phyloP scores from a whole-genome alignment of 2,797 vertebrate species.

The Delichon dasypus region DNA sequence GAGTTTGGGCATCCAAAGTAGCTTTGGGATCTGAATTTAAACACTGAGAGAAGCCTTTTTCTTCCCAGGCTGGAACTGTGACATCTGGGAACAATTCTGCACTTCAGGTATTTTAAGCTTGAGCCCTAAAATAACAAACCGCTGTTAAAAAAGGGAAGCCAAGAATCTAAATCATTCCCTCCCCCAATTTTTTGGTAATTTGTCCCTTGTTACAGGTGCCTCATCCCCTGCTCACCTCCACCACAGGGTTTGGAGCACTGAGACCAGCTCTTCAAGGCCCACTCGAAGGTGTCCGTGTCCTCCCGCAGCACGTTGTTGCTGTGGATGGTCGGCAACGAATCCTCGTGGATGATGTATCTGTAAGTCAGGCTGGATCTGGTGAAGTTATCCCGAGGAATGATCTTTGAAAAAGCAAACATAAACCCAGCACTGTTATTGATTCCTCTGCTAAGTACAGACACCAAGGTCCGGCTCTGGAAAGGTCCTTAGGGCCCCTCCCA shows the following conservation, averaged over 20 bases:
- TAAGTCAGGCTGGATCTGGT: conserved; percentile 92
- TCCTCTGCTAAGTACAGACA: background rate
- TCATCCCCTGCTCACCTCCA: conserved; percentile 80
- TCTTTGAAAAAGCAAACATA: conserved; percentile 73
- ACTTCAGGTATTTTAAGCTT: background rate
- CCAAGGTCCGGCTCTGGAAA: background rate
- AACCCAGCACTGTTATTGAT: background rate
- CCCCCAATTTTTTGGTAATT: background rate
- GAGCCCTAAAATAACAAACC: background rate
- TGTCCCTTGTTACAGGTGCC: background rate
- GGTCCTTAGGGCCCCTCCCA: background rate
- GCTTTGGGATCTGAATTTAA: background rate
- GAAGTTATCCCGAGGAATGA: conserved; percentile 92
- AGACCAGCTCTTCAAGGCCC: conserved; percentile 98
- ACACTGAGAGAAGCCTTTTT: background rate
- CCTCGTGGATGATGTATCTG: conserved; percentile 96
- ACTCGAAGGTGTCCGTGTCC: conserved; percentile 87
- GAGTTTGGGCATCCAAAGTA: background rate
- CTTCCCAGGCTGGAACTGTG: background rate
- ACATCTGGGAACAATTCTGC: background rate
- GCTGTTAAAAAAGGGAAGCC: background rate
- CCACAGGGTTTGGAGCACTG: conserved; percentile 92
- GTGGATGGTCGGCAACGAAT: conserved; percentile 89
- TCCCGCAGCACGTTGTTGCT: conserved; percentile 97
- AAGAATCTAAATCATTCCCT: background rate